These are phyloP conservation scores for Lasioglossum zephyrum DNA, from an alignment of 2,888 invertebrate genomes.

Conservation along the genomic window DNA sequence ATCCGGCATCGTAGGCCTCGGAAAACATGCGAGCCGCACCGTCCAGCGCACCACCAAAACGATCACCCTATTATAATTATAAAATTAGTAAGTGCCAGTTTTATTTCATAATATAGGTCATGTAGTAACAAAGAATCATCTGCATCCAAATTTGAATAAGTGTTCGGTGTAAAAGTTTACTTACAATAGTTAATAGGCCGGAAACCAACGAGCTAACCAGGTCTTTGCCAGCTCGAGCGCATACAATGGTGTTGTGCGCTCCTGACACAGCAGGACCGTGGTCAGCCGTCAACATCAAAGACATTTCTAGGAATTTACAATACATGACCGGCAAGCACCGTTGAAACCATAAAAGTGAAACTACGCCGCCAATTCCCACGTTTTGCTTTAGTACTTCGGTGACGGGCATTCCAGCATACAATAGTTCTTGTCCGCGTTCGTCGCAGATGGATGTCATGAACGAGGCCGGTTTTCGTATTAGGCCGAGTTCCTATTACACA, in stretches of 20 bases:
- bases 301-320: slow-evolving; percentile 99
- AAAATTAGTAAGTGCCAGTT: too few relatives aligned
- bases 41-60: slow-evolving; percentile 99
- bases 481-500: slow-evolving; percentile 92
- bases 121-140: too few relatives aligned
- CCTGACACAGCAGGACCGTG: slow-evolving; percentile 99
- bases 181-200: slow-evolving; percentile 97
- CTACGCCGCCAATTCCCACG: slow-evolving; percentile 98
- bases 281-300: slow-evolving; percentile 99
- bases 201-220: slow-evolving; percentile 97
- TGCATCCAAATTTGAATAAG: too few relatives aligned
- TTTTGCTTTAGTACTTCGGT: slow-evolving; percentile 96
- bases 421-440: slow-evolving; percentile 98
- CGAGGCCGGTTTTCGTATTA: slow-evolving; percentile 99
- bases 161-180: slow-evolving; percentile 81
- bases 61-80: slow-evolving; percentile 90
- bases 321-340: slow-evolving; percentile 97
- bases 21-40: slow-evolving; percentile 99
- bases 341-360: slow-evolving; percentile 99
- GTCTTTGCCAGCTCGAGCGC: slow-evolving; percentile 98
- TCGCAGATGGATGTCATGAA: slow-evolving; percentile 99
- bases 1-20: slow-evolving; percentile 96
- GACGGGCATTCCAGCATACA: slow-evolving; percentile 98
- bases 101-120: too few relatives aligned
- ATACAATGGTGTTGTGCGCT: slow-evolving; percentile 99